phyloP scores from a whole-genome alignment of 2,113 vertebrate species.

The Arizona elegans region DNA sequence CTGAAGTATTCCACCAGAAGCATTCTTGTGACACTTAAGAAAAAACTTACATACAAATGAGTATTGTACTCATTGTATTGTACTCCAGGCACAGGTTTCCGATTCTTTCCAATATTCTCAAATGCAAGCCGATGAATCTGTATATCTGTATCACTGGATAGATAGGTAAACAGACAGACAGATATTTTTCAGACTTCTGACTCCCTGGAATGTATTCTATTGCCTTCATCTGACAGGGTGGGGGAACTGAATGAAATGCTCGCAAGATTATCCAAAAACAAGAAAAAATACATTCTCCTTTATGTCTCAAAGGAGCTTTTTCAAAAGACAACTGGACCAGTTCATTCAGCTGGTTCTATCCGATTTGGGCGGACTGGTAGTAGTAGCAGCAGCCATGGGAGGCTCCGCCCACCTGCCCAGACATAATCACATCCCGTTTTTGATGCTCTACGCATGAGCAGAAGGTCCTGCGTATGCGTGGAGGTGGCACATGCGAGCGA shows the following conservation, averaged over 20 bases:
- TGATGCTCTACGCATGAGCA: too few species aligned
- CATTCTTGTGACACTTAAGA: constrained; percentile 30
- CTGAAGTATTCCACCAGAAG: constrained; percentile 47
- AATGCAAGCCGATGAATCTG: constrained; percentile 21
- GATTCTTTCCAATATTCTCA: constrained; percentile 37
- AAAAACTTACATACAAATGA: constrained; percentile 46
- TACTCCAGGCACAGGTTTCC: constrained; percentile 43
- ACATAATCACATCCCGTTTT: too few species aligned
- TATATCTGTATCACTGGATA: not conserved
- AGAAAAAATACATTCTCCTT: constrained; percentile 45
- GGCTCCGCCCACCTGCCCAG: too few species aligned
- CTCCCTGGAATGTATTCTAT: constrained; percentile 40
- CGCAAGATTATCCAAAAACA: constrained; percentile 46
- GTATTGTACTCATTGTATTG: constrained; percentile 39
- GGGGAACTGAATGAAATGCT: constrained; percentile 34
- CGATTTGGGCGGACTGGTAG: too few species aligned
- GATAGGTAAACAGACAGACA: not conserved
- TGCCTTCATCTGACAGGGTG: constrained; percentile 45
- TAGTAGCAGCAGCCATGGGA: too few species aligned
- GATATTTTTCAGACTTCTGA: constrained; percentile 31
- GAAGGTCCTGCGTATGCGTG: too few species aligned
- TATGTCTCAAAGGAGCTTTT: not conserved
- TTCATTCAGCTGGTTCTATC: too few species aligned
- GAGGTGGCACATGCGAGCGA: too few species aligned
- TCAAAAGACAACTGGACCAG: not conserved